Base-by-base conservation (phyloP, 2,888 invertebrate species). In the Drosophila kuntzei region DNA sequence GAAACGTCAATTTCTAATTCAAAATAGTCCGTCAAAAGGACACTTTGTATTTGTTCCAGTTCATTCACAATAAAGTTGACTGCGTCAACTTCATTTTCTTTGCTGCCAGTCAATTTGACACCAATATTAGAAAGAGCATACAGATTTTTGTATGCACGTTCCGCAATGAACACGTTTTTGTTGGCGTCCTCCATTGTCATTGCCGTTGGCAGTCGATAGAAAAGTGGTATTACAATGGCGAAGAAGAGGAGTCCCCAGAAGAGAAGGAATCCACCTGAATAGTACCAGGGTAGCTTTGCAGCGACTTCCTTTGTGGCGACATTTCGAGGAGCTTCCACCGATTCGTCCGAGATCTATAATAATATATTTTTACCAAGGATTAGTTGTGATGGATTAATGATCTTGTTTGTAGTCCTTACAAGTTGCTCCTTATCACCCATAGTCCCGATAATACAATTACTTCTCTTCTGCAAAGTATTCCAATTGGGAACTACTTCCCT, bases 71-170 rank as follows among this genome's bases (percentile, higher is more conserved):
- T 76, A 91, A 94, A 93, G 72, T 94, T 92, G 0, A 95, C 93
- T 1, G 95, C 94, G 1, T 93, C 80, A 5, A 94, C 92, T 92
- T 96, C 96, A 91, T 96, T 96, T 77, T 94, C 95, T 58, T 94
- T 92, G 85, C 95, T 95, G 3, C 96, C 96, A 4, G 94, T 93
- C 22, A 80, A 47, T 41, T 84, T 80, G 39, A 46, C 61, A 2
- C 80, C 80, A 29, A 80, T 71, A 20, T 71, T 71, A 3, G 75
- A 62, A 0, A 81, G 39, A 6, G 34, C 46, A 9, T 71, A 60
- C 0, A 86, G 53, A 53, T 78, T 77, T 18, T 80, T 58, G 16
- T 71, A 63, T 0, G 96, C 96, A 77, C 95, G 92, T 89, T 95
- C 95, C 7, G 95, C 94, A 58, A 95, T 94, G 84, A 96, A 96